These are phyloP conservation scores for Galbula dea DNA, from an alignment of 2,113 vertebrate genomes.

Conservation along the genomic window DNA sequence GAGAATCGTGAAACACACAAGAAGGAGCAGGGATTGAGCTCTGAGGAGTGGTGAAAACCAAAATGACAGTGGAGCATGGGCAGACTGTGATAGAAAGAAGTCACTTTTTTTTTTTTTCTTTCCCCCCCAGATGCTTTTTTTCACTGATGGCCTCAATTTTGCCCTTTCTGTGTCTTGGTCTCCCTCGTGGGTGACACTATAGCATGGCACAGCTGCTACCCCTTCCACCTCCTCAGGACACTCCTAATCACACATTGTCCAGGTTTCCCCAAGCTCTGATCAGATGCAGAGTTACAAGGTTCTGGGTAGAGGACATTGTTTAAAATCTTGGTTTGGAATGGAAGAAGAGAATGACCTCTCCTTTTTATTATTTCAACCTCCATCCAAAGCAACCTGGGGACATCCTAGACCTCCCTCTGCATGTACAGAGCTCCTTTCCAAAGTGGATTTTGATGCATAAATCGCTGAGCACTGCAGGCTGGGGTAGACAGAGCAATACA, in stretches of 20 bases:
- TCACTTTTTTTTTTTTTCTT: not conserved
- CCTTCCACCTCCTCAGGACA: not conserved
- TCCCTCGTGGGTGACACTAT: not conserved
- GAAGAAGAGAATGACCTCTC: not conserved
- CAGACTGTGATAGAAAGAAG: no score
- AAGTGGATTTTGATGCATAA: not conserved
- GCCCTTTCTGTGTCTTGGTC: not conserved
- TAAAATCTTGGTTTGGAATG: not conserved
- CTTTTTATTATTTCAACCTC: not conserved
- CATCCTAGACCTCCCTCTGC: accelerated
- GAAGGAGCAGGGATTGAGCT: not conserved
- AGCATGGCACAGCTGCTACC: not conserved
- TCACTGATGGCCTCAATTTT: not conserved
- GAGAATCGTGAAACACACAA: not conserved
- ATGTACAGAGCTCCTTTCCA: not conserved
- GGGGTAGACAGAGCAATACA: not conserved
- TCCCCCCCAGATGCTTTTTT: not conserved
- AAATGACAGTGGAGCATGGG: not conserved
- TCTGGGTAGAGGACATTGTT: not conserved
- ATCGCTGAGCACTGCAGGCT: accelerated
- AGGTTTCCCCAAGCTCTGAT: not conserved
- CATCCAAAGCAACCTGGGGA: not conserved
- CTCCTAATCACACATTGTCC: accelerated
- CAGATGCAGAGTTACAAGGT: not conserved
- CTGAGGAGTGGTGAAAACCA: not conserved